Base-by-base conservation (phyloP, 2,888 invertebrate genomes). In the Acleris sparsana region DNA sequence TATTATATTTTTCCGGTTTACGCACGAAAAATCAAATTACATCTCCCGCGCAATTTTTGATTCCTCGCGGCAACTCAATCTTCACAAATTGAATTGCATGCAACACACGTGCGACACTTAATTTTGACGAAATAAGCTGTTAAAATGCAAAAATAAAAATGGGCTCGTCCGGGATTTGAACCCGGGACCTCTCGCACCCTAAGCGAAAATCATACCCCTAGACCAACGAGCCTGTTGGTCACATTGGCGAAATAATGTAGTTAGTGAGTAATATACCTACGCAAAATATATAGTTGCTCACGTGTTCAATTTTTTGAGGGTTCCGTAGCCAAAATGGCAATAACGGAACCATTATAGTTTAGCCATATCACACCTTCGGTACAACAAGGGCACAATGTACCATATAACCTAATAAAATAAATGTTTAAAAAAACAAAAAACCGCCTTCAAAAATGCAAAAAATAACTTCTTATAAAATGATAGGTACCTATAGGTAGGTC, bases 91-190 rank as follows among this genome's bases (percentile, higher is more conserved):
- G 16, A n/a, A 46, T 46, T 7, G 46, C 16, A n/a, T 7, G 46
- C 16, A n/a, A n/a, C 16, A 16, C 7, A 46, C 46, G 17, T n/a
- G 5, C n/a, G 7, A 17, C 46, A 46, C 46, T 17, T 17, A 6
- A 46, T 7, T 46, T 16, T n/a, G 6, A 6, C 7, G 17, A 46
- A 46, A 46, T n/a, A 17, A 46, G 16, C 17, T 2, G 7, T 6
- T 2, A 39, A 39, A n/a, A 39, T 5, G 17, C 20, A 44, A 39
- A 43, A 51, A 51, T n/a, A 25, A 60, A 60, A 49, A 78, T 78
- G 92, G 92, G 92, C 92, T 92, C 92, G 92, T 92, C 92, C 92
- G 92, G 93, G 92, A 93, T 92, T 93, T 93, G 93, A 93, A 93
- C 93, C 92, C 92, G 91, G 91, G 92, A 93, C 92, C 93, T 92